phyloP scores from a whole-genome alignment of 2,797 vertebrate genomes.

The Aythya fuligula region DNA sequence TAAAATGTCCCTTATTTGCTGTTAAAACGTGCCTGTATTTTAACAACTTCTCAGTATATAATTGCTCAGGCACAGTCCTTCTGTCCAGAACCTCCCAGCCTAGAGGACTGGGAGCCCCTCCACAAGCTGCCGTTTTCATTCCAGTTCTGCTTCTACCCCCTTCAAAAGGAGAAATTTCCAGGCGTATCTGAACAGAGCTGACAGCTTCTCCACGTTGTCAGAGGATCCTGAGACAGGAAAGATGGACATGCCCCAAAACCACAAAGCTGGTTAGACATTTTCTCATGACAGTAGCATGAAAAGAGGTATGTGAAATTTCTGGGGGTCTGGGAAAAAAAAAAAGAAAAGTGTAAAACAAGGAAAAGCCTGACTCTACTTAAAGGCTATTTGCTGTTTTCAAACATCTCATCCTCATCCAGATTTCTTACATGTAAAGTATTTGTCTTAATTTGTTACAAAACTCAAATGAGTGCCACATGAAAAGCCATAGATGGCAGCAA shows the following conservation, averaged over 20 bases:
- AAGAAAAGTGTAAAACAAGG: background rate
- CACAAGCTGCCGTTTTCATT: background rate
- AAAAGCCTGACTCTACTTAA: background rate
- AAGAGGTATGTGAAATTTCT: background rate
- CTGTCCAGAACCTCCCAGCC: background rate
- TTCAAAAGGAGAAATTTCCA: background rate
- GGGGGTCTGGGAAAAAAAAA: background rate
- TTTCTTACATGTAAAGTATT: background rate
- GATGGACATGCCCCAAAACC: background rate
- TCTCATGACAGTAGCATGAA: background rate
- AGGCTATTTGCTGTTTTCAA: background rate
- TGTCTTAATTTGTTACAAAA: background rate
- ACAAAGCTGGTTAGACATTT: background rate
- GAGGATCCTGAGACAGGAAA: background rate
- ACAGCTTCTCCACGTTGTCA: background rate
- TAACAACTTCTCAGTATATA: background rate
- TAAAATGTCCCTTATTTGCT: background rate
- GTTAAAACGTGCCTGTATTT: background rate
- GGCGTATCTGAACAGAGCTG: background rate
- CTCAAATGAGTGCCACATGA: background rate
- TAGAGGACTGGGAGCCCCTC: background rate
- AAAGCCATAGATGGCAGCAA: constrained; percentile 33
- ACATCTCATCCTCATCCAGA: background rate
- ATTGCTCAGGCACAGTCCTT: background rate
- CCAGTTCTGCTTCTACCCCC: background rate